Percentiles rank a stretch among this genome's conserved stretches.
Conservation (phyloP, 1,140 invertebrate genomes). For the Caenorhabditis remanei region DNA sequence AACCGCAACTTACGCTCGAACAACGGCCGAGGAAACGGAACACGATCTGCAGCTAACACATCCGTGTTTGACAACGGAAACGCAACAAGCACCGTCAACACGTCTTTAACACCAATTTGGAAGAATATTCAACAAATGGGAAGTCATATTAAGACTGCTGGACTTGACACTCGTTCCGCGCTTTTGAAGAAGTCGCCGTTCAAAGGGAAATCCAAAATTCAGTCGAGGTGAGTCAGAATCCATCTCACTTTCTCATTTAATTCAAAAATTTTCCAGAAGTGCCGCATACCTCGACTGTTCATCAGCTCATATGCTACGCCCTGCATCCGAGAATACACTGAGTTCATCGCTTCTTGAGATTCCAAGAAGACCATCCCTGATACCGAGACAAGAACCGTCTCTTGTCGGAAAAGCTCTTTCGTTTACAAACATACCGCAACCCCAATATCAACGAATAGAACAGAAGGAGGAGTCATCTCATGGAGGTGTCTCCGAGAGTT, state of each 20-base stretch:
- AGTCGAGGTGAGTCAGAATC: slow-evolving; percentile 56
- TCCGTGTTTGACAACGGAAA: slow-evolving; percentile 65
- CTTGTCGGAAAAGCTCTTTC: slow-evolving; percentile 57
- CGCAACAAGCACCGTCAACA: slow-evolving; percentile 59
- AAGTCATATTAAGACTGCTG: slow-evolving; percentile 69
- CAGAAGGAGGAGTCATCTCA: slow-evolving; percentile 28
- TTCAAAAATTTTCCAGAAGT: slow-evolving; percentile 10
- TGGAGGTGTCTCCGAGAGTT: slow-evolving; percentile 16
- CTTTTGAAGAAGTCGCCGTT: slow-evolving; percentile 46
- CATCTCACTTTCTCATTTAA: neutral
- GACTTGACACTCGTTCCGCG: slow-evolving; percentile 67
- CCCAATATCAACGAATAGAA: slow-evolving; percentile 42
- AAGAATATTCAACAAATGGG: slow-evolving; percentile 71
- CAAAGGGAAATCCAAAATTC: slow-evolving; percentile 46
- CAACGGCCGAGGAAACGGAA: slow-evolving; percentile 59
- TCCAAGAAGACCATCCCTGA: slow-evolving; percentile 44
- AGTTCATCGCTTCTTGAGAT: slow-evolving; percentile 42
- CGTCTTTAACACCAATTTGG: slow-evolving; percentile 42
- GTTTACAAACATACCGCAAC: slow-evolving; percentile 34
- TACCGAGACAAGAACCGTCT: slow-evolving; percentile 46
- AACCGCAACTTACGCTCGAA: slow-evolving; percentile 73
- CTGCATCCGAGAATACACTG: slow-evolving; percentile 30
- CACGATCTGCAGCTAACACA: slow-evolving; percentile 64
- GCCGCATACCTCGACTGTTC: slow-evolving; percentile 40
- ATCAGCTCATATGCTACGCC: slow-evolving; percentile 22